phyloP scores from a whole-genome alignment of 2,888 invertebrate genomes.

The Pollenia amentaria region DNA sequence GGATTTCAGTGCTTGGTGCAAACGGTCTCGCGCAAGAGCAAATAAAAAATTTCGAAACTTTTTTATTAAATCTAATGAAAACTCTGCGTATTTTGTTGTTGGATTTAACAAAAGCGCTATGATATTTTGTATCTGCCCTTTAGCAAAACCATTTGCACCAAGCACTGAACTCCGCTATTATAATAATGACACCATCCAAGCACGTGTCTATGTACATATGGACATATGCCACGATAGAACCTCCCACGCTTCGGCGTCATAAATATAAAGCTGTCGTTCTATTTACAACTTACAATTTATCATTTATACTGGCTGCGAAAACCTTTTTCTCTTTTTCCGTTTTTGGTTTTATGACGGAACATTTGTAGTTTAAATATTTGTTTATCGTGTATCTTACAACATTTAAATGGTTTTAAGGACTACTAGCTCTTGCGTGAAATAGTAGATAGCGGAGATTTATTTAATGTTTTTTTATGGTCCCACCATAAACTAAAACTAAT shows the following conservation, averaged over 20 bases:
- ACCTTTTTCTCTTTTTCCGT: background rate
- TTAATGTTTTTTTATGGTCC: constrained; percentile 12
- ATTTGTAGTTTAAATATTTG: background rate
- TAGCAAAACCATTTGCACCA: no score
- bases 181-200: background rate
- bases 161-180: background rate
- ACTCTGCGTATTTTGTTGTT: no score
- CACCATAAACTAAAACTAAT: constrained; percentile 16
- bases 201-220: background rate
- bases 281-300: constrained; percentile 14
- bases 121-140: no score
- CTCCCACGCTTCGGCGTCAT: background rate
- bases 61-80: no score
- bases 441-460: constrained; percentile 1
- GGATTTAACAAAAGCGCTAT: no score
- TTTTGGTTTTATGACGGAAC: background rate
- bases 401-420: background rate
- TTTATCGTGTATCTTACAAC: background rate
- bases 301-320: background rate
- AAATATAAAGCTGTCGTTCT: background rate
- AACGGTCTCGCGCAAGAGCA: no score
- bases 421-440: background rate
- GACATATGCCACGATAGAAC: background rate
- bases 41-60: no score
- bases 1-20: no score